Conservation (phyloP, 2,113 vertebrate species). For the Psammodynastes pulverulentus region DNA sequence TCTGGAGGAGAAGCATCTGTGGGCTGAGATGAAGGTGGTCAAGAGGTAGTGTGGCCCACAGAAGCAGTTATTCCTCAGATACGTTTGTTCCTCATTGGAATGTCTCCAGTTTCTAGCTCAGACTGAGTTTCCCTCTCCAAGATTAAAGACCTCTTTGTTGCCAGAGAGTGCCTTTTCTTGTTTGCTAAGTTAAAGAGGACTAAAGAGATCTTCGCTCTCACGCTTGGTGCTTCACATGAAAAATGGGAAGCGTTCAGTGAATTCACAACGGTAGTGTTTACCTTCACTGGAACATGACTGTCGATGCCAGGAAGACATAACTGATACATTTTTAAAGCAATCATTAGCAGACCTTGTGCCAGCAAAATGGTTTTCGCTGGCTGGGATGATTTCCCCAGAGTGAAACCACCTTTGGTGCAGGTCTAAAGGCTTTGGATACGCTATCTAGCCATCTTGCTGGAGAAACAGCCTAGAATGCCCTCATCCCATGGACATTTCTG, state of each 20-base stretch:
- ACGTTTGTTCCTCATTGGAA: slow-evolving; percentile 15
- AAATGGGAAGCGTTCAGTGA: neutral
- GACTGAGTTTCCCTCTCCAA: neutral
- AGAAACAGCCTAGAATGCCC: neutral
- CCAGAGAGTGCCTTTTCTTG: neutral
- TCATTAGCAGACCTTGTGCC: neutral
- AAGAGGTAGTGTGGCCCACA: neutral
- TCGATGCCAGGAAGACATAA: neutral
- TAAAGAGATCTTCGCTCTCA: neutral
- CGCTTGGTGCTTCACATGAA: neutral
- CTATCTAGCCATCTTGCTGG: neutral
- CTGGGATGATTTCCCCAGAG: neutral
- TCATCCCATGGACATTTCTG: neutral
- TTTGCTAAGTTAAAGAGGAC: slow-evolving; percentile 5
- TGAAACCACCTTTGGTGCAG: neutral
- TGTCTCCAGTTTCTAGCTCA: slow-evolving; percentile 11
- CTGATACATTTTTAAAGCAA: neutral
- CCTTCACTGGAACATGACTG: neutral
- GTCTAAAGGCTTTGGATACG: neutral
- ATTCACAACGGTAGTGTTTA: neutral
- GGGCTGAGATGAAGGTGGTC: neutral
- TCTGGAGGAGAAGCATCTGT: neutral
- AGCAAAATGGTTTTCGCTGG: neutral
- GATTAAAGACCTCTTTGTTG: slow-evolving; percentile 20
- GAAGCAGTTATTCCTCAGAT: neutral